These are phyloP conservation scores for Baccha elongata DNA, from an alignment of 2,888 invertebrate genomes.

Conservation along the genomic window DNA sequence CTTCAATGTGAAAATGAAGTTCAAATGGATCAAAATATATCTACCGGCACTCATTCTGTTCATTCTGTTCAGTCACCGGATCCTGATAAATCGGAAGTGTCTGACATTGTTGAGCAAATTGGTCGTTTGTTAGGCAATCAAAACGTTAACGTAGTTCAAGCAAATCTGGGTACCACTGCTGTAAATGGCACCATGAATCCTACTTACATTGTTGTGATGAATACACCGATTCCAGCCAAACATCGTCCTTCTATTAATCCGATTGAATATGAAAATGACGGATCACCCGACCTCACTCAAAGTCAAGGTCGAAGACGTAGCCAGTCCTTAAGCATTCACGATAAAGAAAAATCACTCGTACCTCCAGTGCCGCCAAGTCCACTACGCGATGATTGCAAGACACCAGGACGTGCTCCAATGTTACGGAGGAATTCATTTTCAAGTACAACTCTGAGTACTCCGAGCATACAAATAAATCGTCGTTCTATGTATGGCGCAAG, in stretches of 20 bases:
- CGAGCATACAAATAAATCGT: slow-evolving; percentile 35
- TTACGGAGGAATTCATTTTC: slow-evolving; percentile 76
- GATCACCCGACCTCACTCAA: slow-evolving; percentile 68
- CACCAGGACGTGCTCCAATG: slow-evolving; percentile 71
- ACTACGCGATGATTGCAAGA: slow-evolving; percentile 70
- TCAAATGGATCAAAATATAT: slow-evolving; percentile 27
- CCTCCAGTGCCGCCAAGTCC: slow-evolving; percentile 14
- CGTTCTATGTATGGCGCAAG: slow-evolving; percentile 56
- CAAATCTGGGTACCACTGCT: slow-evolving; percentile 42
- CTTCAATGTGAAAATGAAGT: slow-evolving; percentile 8
- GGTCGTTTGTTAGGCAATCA: slow-evolving; percentile 75
- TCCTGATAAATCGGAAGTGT: slow-evolving; percentile 74
- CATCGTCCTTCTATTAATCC: slow-evolving; percentile 42
- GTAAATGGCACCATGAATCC: slow-evolving; percentile 71
- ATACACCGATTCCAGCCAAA: slow-evolving; percentile 55
- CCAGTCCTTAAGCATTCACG: slow-evolving; percentile 77
- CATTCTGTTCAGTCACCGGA: slow-evolving; percentile 46
- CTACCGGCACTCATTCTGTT: slow-evolving; percentile 69
- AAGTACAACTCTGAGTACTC: slow-evolving; percentile 72
- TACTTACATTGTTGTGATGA: slow-evolving; percentile 78
- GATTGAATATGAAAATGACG: slow-evolving; percentile 65
- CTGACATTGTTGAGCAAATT: slow-evolving; percentile 77
- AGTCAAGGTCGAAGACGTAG: slow-evolving; percentile 74
- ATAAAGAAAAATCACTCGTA: slow-evolving; percentile 74
- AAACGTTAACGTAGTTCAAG: slow-evolving; percentile 70